Evolutionary conservation across 2,113 vertebrate genomes (phyloP).

Genomic region (Corydoras sp.): DNA sequence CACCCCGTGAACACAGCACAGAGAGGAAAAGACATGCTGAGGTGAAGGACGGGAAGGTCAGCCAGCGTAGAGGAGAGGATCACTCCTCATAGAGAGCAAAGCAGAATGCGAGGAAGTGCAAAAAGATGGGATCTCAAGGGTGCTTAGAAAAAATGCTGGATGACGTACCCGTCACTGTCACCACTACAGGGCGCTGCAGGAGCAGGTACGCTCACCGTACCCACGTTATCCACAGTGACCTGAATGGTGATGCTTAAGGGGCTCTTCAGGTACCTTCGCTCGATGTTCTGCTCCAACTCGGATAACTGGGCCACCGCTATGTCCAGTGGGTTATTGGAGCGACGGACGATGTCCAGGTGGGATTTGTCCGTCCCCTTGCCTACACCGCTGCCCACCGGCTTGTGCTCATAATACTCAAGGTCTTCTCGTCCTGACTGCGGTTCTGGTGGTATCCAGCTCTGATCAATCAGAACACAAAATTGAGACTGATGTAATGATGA

Average conservation of each 20-base stretch:
- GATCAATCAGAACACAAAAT: constrained; percentile 39
- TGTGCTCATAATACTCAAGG: constrained; percentile 86
- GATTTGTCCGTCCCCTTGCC: constrained; percentile 55
- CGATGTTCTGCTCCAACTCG: constrained; percentile 89
- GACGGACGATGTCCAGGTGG: constrained; percentile 69
- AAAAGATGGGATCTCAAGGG: not conserved
- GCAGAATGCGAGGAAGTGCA: not conserved
- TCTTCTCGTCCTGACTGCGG: constrained; percentile 82
- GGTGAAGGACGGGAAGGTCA: not conserved
- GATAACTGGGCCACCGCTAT: constrained; percentile 84
- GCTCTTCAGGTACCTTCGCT: constrained; percentile 93
- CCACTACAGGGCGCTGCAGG: constrained; percentile 86
- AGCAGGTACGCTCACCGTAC: constrained; percentile 88
- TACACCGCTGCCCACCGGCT: constrained; percentile 67
- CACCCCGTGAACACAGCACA: constrained; percentile 1
- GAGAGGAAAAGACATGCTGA: not conserved
- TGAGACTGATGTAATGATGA: not conserved
- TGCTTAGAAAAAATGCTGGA: constrained; percentile 66
- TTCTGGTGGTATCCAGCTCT: constrained; percentile 83
- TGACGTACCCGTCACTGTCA: constrained; percentile 91
- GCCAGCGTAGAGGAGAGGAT: not conserved
- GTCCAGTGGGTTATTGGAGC: constrained; percentile 87
- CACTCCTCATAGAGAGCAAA: not conserved
- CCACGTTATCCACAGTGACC: constrained; percentile 93
- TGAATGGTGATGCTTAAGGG: constrained; percentile 92